These are phyloP conservation scores for Tetraodon nigroviridis DNA, from an alignment of 2,113 vertebrate genomes.

Conservation along the genomic window DNA sequence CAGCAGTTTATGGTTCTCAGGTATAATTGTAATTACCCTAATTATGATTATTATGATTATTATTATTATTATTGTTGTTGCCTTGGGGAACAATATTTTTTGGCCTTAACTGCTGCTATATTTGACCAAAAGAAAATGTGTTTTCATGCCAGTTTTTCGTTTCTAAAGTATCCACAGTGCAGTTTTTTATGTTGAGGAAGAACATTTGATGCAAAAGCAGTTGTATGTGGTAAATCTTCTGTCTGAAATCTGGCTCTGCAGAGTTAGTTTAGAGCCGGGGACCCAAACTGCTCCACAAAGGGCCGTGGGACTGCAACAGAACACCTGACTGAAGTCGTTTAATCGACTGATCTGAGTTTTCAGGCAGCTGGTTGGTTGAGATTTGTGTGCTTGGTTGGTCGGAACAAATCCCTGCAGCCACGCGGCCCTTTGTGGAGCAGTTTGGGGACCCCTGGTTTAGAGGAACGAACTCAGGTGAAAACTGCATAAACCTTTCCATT, in stretches of 20 bases:
- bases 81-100: conserved; percentile 52
- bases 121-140: conserved; percentile 39
- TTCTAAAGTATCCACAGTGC: background rate
- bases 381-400: no score
- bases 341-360: no score
- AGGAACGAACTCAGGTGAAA: conserved; percentile 41
- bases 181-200: conserved; percentile 17
- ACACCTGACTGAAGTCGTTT: no score
- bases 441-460: no score
- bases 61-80: background rate
- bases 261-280: conserved; percentile 24
- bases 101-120: conserved; percentile 67
- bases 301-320: no score
- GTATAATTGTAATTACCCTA: conserved; percentile 45
- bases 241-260: conserved; percentile 14
- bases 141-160: conserved; percentile 20
- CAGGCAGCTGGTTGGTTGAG: no score
- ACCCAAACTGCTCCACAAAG: no score
- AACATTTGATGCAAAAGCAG: conserved; percentile 12
- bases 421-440: no score
- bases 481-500: conserved; percentile 38
- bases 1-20: conserved; percentile 45
- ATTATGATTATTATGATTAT: background rate
- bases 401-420: no score
- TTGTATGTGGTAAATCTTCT: conserved; percentile 14